Base-by-base conservation (phyloP, 2,797 vertebrate genomes). In the Pipistrellus kuhlii region DNA sequence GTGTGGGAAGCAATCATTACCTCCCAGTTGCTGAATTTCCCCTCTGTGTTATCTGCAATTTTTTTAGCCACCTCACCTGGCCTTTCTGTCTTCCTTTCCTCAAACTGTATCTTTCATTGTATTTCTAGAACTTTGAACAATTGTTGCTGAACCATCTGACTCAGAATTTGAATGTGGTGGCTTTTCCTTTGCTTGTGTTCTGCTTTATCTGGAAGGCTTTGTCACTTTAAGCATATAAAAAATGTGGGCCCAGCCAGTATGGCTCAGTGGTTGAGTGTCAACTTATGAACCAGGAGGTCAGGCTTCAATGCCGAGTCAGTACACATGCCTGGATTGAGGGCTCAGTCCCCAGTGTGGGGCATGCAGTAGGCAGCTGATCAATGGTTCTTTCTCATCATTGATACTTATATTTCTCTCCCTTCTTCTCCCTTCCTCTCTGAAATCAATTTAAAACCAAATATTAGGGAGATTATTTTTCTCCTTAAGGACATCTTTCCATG, bases 381-480 rank as follows among this genome's bases (percentile, higher is more conserved):
- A n/a, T 17, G 62, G 3, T n/a, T 64, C 62, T 64, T 15, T n/a
- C 62, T 64, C 62, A n/a, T 12, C 62, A 64, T 8, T n/a, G 6
- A 64, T 64, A n/a, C 17, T 64, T 64, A 30, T n/a, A n/a, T 64
- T 7, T 64, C 14, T n/a, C 14, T 64, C 62, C 62, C 38, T 38
- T 4, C 30, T 6, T n/a, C 62, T 64, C 14, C 62, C 15, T 64
- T 64, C 62, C 62, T 17, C 62, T 64, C 30, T 64, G 30, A 64
- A 64, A 64, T 64, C 62, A n/a, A 64, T 64, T 55, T 6, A 6
- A 59, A 59, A 30, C 27, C 12, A 30, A 14, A 59, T 13, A 55
- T 59, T 59, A 41, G 85, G 38, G 77, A 84, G 85, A 86, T 95
- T 71, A 53, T 62, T 81, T 93, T 93, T 89, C 92, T 95, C 78